These are phyloP conservation scores for Betta splendens DNA, from an alignment of 2,797 vertebrate species.

Conservation along the genomic window DNA sequence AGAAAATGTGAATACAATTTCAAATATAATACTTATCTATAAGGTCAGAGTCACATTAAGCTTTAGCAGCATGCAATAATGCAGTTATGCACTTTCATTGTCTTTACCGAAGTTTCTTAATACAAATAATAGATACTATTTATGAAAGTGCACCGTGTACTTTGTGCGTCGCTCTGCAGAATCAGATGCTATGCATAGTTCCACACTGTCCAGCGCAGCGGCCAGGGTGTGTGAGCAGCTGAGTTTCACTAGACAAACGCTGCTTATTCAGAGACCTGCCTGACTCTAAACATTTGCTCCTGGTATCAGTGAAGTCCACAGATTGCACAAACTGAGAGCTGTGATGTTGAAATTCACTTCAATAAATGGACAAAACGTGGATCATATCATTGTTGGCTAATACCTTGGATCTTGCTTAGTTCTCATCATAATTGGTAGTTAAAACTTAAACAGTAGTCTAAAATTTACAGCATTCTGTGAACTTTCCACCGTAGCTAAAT, in stretches of 20 bases:
- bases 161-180: too few species aligned
- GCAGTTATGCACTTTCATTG: neutral
- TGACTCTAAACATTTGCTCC: slow-evolving; percentile 18
- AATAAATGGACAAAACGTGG: slow-evolving; percentile 17
- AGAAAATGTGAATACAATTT: neutral
- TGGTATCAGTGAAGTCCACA: slow-evolving; percentile 38
- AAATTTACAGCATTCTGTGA: neutral
- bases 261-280: slow-evolving; percentile 26
- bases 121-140: too few species aligned
- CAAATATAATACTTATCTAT: too few species aligned
- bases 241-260: slow-evolving; percentile 31
- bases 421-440: neutral
- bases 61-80: slow-evolving; percentile 9
- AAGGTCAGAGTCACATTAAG: too few species aligned
- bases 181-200: too few species aligned
- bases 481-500: slow-evolving; percentile 15
- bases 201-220: slow-evolving; percentile 5
- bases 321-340: slow-evolving; percentile 27
- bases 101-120: neutral
- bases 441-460: slow-evolving; percentile 3
- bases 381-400: slow-evolving; percentile 18
- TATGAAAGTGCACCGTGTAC: too few species aligned
- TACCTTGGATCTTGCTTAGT: slow-evolving; percentile 14
- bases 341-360: slow-evolving; percentile 35
- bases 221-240: slow-evolving; percentile 34